phyloP scores from a whole-genome alignment of 92 coral and sea anemone genomes.

The Phenganax stokvisi region DNA sequence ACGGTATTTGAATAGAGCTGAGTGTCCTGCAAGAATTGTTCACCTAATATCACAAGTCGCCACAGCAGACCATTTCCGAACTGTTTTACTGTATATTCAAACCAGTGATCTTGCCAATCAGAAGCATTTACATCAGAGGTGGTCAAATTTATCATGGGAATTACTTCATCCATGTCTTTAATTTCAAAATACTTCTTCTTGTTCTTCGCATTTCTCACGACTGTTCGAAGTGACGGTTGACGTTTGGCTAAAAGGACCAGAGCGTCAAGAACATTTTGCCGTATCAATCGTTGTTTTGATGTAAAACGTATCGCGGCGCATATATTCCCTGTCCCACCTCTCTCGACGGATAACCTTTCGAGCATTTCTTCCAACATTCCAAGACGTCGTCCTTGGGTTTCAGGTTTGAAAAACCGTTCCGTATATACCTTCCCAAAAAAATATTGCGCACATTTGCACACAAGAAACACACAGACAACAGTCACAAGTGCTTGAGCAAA shows the following conservation, averaged over 20 bases:
- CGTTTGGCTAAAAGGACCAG: constrained; percentile 25
- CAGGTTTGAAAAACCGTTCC: background rate
- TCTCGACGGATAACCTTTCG: background rate
- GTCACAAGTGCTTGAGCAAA: background rate
- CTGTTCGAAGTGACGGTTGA: constrained; percentile 26
- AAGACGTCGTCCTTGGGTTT: constrained; percentile 4
- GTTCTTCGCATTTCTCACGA: background rate
- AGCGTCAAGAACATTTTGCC: constrained; percentile 3
- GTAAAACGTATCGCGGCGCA: background rate
- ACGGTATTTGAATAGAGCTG: constrained; percentile 9
- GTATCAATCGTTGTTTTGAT: background rate
- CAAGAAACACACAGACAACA: background rate
- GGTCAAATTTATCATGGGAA: background rate
- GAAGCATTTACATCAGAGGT: constrained; percentile 6
- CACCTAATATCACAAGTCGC: constrained; percentile 13
- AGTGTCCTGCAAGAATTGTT: constrained; percentile 8
- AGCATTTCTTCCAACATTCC: background rate
- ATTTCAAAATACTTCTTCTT: constrained; percentile 13
- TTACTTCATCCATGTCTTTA: background rate
- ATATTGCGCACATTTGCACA: background rate
- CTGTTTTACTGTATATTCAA: constrained; percentile 12
- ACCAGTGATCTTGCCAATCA: constrained; percentile 22
- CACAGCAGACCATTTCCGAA: constrained; percentile 25
- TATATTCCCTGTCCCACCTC: background rate
- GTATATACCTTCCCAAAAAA: background rate